Conservation (phyloP, 1,140 invertebrate genomes). For the Physella acuta region DNA sequence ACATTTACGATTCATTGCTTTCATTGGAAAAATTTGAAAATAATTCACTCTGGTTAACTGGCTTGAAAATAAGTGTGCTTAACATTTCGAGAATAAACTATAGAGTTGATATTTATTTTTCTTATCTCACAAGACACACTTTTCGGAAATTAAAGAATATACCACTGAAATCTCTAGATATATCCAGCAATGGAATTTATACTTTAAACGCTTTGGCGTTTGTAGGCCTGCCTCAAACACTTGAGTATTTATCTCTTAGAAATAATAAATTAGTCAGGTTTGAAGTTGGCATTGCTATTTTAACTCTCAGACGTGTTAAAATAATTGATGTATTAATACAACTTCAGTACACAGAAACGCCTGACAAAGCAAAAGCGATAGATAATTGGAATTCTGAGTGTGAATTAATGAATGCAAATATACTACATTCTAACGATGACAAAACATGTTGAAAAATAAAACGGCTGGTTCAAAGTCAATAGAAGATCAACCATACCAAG, state of each 20-base stretch:
- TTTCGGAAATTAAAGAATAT: neutral
- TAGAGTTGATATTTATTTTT: neutral
- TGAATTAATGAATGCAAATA: neutral
- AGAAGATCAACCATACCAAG: neutral
- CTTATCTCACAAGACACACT: neutral
- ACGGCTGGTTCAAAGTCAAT: neutral
- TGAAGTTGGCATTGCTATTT: neutral
- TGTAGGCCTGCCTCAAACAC: neutral
- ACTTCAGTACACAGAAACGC: neutral
- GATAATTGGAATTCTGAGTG: neutral
- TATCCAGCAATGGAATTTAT: neutral
- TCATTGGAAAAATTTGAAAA: neutral
- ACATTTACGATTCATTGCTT: neutral
- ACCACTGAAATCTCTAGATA: neutral
- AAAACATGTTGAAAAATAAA: neutral
- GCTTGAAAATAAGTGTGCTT: neutral
- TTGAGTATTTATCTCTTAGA: neutral
- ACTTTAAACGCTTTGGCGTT: neutral
- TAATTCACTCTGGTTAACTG: neutral
- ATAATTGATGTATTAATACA: neutral
- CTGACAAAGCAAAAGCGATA: neutral
- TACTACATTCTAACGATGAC: neutral
- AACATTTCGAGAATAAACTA: neutral
- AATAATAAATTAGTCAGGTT: neutral
- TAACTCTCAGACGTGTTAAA: neutral